Percentiles rank a stretch among this genome's conserved stretches.
Conservation (phyloP, 2,797 vertebrate genomes). For the Leucoraja ocellata region DNA sequence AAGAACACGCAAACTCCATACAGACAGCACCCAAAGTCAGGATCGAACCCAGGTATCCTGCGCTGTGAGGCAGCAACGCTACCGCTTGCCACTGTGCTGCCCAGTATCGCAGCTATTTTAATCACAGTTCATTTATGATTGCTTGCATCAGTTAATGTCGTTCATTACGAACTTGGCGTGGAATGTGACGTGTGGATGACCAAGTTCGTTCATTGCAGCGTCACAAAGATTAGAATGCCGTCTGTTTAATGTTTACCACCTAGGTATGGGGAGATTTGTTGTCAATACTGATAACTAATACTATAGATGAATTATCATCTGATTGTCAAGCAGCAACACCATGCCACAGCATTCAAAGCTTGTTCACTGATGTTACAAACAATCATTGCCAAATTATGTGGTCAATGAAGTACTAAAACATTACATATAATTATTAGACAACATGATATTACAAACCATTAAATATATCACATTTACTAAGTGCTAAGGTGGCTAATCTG, state of each 20-base stretch:
- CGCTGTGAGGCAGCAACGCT: too few species aligned
- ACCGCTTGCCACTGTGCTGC: too few species aligned
- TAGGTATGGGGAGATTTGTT: neutral
- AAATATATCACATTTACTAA: neutral
- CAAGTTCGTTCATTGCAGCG: neutral
- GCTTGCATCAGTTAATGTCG: neutral
- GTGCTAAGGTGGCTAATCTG: neutral
- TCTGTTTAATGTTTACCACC: neutral
- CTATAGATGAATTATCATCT: neutral
- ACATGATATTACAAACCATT: neutral
- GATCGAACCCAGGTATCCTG: too few species aligned
- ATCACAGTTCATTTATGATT: slow-evolving; percentile 11
- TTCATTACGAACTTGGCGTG: neutral
- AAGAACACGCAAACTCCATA: too few species aligned
- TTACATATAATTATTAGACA: neutral
- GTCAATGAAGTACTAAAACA: neutral
- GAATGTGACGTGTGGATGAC: neutral
- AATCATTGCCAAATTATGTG: neutral
- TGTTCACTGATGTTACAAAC: neutral
- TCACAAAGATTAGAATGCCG: neutral
- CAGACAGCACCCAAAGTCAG: too few species aligned
- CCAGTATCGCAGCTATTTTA: neutral
- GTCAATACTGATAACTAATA: neutral
- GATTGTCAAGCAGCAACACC: neutral
- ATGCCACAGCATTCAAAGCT: neutral